Evolutionary conservation across 2,888 invertebrate genomes (phyloP).

Genomic region (Liposcelis brunnea): DNA sequence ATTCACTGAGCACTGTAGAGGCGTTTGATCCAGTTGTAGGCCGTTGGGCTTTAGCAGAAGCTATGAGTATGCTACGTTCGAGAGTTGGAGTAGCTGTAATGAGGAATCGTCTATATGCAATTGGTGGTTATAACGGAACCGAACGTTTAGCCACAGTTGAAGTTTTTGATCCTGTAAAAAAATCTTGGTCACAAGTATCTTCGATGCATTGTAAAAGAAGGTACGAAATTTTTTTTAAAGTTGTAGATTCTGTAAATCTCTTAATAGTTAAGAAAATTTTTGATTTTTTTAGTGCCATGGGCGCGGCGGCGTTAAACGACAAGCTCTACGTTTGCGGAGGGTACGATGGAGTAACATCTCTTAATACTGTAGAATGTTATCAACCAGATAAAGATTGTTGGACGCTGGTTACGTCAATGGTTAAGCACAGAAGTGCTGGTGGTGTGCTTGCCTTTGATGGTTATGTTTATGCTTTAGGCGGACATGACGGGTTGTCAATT

Average conservation of each 20-base stretch:
- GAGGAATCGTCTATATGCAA: conserved; percentile 57
- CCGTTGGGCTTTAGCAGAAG: conserved; percentile 58
- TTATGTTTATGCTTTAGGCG: conserved; percentile 65
- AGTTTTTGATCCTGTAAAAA: conserved; percentile 55
- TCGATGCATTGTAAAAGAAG: conserved; percentile 67
- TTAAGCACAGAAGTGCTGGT: conserved; percentile 51
- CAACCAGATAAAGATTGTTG: conserved; percentile 54
- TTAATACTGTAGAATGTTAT: conserved; percentile 69
- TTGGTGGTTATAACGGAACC: conserved; percentile 71
- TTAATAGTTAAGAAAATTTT: conserved; percentile 5
- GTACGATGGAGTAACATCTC: conserved; percentile 66
- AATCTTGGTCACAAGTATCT: conserved; percentile 58
- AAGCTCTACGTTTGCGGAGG: conserved; percentile 71
- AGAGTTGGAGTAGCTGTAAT: conserved; percentile 72
- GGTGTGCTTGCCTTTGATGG: conserved; percentile 53
- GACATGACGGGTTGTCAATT: conserved; percentile 75
- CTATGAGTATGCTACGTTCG: conserved; percentile 70
- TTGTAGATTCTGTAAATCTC: conserved; percentile 2
- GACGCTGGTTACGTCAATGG: conserved; percentile 55
- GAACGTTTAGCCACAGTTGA: conserved; percentile 71
- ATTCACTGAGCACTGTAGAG: conserved; percentile 70
- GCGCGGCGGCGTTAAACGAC: conserved; percentile 61
- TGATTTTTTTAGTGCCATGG: conserved; percentile 49
- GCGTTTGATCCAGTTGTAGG: conserved; percentile 54
- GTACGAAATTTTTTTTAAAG: conserved; percentile 25